Evolutionary conservation across 64 coral and sea anemone genomes (phyloP), one percentile per base, ranked within the genome.

Genomic region (Anthopleura sola): DNA sequence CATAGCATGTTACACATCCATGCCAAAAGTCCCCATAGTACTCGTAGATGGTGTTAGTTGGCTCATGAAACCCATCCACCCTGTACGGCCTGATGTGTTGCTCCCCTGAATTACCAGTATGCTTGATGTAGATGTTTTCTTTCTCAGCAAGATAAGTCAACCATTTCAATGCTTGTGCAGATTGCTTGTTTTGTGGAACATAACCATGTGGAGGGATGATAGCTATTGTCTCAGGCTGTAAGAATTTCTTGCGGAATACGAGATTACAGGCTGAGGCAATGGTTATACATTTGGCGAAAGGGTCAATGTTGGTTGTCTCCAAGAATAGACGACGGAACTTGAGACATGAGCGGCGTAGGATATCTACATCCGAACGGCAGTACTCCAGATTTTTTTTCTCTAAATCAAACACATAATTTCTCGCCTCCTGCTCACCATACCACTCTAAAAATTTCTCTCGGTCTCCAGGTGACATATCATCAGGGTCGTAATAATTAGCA

Each of bases 341-440:
- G n/a, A n/a, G n/a, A n/a, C 78, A 92, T 5, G 69, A 74, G 0
- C 36, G 23, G 3, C 86, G 81, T 15, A 92, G 68, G 37, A 92
- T 69, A 37, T 87, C 49, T 0, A 92, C 80, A 32, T 92, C 90
- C 8, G 78, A 87, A 24, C 69, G 19, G 0, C 86, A 92, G 56
- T 92, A 88, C 21, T 57, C 81, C 24, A 32, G 20, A 0, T 88
- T 75, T 39, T 92, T 69, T 5, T 49, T 85, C 36, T 13, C 0
- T 18, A 93, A 79, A 23, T 93, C 14, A n/a, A 85, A 93, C 0
- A 37, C 50, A 12, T 85, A 76, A 18, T 85, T 13, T 1, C 19
- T 31, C 3, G 23, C 6, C 21, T 60, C 33, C 12, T 85, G 36
- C 1, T 80, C 29, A 1, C 20, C 60, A 44, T 92, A 38, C 86